These are phyloP conservation scores for Lathronympha strigana DNA, from an alignment of 2,888 invertebrate species.

Conservation along the genomic window DNA sequence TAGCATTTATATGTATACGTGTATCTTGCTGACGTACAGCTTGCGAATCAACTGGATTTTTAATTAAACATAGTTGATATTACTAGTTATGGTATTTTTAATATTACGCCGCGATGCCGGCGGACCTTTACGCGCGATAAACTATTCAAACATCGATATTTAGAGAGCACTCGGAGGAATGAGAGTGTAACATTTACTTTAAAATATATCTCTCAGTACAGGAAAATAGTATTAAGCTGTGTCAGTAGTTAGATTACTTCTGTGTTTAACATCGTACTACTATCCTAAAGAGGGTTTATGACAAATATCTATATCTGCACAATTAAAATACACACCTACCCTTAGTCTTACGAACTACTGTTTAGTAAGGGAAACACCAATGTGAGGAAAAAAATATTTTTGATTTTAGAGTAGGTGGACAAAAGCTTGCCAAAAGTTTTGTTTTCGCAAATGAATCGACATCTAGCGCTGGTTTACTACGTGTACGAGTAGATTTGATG, in stretches of 20 bases:
- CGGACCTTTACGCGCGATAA: constrained; percentile 27
- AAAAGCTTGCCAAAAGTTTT: constrained; percentile 33
- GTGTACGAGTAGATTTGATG: constrained; percentile 23
- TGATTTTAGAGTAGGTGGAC: constrained; percentile 21
- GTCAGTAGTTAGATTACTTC: constrained; percentile 73
- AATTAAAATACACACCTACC: constrained; percentile 35
- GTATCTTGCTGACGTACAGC: constrained; percentile 32
- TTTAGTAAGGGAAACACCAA: constrained; percentile 37
- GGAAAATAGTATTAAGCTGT: constrained; percentile 78
- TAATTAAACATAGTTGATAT: constrained; percentile 32
- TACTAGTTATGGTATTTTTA: constrained; percentile 37
- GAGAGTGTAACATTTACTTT: constrained; percentile 62
- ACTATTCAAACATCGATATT: constrained; percentile 32
- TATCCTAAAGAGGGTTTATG: constrained; percentile 38
- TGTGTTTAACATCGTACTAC: constrained; percentile 58
- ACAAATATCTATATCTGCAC: constrained; percentile 37
- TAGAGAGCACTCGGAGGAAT: constrained; percentile 17
- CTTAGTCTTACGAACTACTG: constrained; percentile 28
- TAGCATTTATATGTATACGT: constrained; percentile 38
- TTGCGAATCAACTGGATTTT: constrained; percentile 35
- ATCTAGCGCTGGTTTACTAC: constrained; percentile 13
- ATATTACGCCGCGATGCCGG: constrained; percentile 33
- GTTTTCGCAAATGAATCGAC: constrained; percentile 13
- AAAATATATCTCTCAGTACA: constrained; percentile 83
- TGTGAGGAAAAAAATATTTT: constrained; percentile 11